Conservation (phyloP, 2,888 invertebrate genomes). For the Drosophila mimica region DNA sequence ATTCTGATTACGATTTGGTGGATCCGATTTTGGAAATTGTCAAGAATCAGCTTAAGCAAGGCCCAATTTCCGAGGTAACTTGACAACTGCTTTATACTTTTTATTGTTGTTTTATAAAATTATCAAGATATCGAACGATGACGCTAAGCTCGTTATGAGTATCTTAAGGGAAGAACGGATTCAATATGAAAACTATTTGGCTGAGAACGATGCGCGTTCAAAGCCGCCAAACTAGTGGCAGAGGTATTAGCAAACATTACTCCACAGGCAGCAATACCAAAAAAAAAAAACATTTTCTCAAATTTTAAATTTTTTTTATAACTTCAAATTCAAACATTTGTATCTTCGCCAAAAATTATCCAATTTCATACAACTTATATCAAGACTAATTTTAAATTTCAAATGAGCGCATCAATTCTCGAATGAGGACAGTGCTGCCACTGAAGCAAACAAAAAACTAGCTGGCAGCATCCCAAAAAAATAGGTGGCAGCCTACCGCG, state of each 20-base stretch:
- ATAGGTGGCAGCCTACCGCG: conserved; percentile 41
- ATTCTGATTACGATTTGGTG: not conserved
- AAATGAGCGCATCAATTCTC: conserved; percentile 26
- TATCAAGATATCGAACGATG: not conserved
- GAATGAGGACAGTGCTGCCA: conserved; percentile 30
- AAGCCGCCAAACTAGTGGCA: not conserved
- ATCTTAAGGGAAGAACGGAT: not conserved
- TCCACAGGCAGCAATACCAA: no score
- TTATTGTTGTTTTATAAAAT: not conserved
- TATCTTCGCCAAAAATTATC: no score
- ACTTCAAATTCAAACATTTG: no score
- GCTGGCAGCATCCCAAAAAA: conserved; percentile 19
- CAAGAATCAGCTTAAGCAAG: not conserved
- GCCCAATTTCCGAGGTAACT: not conserved
- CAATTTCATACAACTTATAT: not conserved
- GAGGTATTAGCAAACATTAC: not conserved
- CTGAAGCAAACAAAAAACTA: not conserved
- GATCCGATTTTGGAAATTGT: not conserved
- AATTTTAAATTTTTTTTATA: no score
- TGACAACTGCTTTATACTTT: not conserved
- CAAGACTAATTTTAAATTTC: not conserved
- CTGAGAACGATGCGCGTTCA: not conserved
- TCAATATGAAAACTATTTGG: not conserved
- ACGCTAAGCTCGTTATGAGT: not conserved
- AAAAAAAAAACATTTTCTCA: no score